Evolutionary conservation across 2,888 invertebrate species (phyloP).

Genomic region (Dryobotodes eremita): DNA sequence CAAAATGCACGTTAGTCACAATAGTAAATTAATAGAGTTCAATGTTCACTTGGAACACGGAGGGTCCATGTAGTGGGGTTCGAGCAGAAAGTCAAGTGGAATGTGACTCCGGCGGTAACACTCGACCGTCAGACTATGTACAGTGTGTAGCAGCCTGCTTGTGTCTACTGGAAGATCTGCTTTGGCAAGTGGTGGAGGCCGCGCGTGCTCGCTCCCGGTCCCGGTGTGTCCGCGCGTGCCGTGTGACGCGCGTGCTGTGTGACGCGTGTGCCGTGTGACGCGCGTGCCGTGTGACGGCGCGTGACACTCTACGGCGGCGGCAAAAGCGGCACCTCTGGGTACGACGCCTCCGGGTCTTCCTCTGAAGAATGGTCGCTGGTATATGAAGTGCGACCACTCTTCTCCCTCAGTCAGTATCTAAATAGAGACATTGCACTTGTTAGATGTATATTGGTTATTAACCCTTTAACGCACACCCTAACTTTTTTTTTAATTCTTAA

Average conservation of each 20-base stretch:
- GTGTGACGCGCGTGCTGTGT: background rate
- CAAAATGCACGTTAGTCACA: slow-evolving; percentile 58
- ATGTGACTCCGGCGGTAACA: slow-evolving; percentile 45
- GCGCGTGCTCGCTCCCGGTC: background rate
- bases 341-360: slow-evolving; percentile 80
- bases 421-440: slow-evolving; percentile 8
- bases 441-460: background rate
- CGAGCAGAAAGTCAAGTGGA: slow-evolving; percentile 57
- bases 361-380: slow-evolving; percentile 87
- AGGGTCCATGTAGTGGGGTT: slow-evolving; percentile 30
- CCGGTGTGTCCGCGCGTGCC: no score
- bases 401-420: slow-evolving; percentile 89
- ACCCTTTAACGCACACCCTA: no score
- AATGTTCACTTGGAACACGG: slow-evolving; percentile 21
- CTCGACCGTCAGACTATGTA: slow-evolving; percentile 44
- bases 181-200: slow-evolving; percentile 22
- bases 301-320: slow-evolving; percentile 68
- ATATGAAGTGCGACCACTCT: slow-evolving; percentile 84
- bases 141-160: slow-evolving; percentile 40
- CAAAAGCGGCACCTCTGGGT: slow-evolving; percentile 82
- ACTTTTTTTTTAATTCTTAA: no score
- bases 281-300: no score
- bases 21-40: slow-evolving; percentile 27
- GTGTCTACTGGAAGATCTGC: slow-evolving; percentile 40
- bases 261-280: background rate